Evolutionary conservation across 37 sponge, comb jelly and placozoan genomes (phyloP), one percentile per base, ranked within the genome.

Genomic region (Diacarnus erythraeanus): DNA sequence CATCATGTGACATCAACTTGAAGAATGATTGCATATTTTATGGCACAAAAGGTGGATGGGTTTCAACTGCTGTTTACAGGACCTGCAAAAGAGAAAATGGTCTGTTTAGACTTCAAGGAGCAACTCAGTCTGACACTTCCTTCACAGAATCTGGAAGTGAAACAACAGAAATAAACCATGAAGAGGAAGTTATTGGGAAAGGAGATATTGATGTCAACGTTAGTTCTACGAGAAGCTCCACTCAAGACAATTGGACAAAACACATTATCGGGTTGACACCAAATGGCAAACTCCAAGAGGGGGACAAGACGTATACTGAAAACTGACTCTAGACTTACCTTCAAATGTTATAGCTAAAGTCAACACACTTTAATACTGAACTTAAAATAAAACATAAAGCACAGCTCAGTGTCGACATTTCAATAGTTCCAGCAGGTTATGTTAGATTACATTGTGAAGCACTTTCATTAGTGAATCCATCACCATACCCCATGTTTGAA

Each of bases 401-500:
- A n/a, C n/a, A n/a, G n/a, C n/a, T n/a, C n/a, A n/a, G n/a, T n/a
- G n/a, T n/a, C n/a, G n/a, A n/a, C n/a, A n/a, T n/a, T n/a, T n/a
- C n/a, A n/a, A n/a, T n/a, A n/a, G n/a, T n/a, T n/a, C n/a, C n/a
- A n/a, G n/a, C n/a, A n/a, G n/a, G n/a, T 25, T 60, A 60, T 21
- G 22, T 17, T 60, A 60, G n/a, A 60, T 3, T 17, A 60, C 61
- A 60, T n/a, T n/a, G n/a, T n/a, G n/a, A n/a, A n/a, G n/a, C 8
- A 40, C 42, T 77, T 34, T 40, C 33, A 39, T 41, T 61, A 61
- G 85, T 83, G 42, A 94, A 94, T 22, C 94, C 94, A 74, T 90
- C 94, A 0, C 94, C 94, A 37, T 61, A 84, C 21, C 81, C 88
- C 37, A 47, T 44, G 75, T 59, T 71, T 30, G 86, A 80, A 10